Evolutionary conservation across 2,113 vertebrate genomes (phyloP).

Genomic region (Ursus arctos): DNA sequence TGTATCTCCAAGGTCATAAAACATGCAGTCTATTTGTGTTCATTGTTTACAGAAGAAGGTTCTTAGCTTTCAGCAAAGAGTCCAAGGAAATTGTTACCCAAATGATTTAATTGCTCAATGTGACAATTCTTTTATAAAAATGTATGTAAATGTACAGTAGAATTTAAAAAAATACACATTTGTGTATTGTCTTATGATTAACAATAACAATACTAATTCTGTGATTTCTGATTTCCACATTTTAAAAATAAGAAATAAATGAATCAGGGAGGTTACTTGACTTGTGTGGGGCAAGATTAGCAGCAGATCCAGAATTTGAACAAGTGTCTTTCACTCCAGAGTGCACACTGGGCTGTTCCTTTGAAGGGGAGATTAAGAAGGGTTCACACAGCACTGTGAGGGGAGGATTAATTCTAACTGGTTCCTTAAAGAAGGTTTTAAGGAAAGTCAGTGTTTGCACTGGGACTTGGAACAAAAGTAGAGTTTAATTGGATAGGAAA

Average conservation of each 20-base stretch:
- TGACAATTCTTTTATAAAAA: neutral
- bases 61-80: neutral
- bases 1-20: neutral
- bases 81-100: neutral
- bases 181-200: neutral
- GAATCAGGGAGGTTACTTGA: neutral
- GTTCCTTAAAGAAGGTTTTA: neutral
- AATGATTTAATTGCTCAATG: neutral
- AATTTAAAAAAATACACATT: neutral
- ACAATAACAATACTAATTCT: neutral
- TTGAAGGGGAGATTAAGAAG: neutral
- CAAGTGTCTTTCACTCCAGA: neutral
- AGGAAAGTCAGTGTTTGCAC: neutral
- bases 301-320: neutral
- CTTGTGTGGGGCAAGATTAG: neutral
- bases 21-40: neutral
- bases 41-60: neutral
- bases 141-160: neutral
- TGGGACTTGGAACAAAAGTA: neutral
- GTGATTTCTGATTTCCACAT: neutral
- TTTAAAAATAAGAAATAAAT: neutral
- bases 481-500: neutral
- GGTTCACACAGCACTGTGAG: accelerated
- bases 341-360: neutral
- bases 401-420: neutral